Evolutionary conservation across 2,113 vertebrate species (phyloP).

Genomic region (Apus apus): DNA sequence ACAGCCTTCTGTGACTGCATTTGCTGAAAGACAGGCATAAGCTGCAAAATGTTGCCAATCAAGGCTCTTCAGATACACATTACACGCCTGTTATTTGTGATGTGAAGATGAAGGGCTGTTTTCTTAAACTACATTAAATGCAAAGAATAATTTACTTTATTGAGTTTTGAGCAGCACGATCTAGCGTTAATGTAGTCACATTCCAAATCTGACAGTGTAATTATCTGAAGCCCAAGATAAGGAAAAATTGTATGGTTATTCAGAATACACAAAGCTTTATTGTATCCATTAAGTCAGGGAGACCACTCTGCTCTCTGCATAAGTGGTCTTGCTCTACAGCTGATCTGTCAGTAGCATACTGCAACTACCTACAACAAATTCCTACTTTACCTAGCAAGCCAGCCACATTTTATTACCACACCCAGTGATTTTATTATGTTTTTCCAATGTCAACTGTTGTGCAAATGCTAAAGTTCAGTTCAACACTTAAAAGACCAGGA

Average conservation of each 20-base stretch:
- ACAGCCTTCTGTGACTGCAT: not conserved
- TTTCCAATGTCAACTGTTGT: not conserved
- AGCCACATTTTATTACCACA: not conserved
- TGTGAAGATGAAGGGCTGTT: not conserved
- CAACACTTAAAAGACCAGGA: not conserved
- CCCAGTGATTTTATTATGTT: not conserved
- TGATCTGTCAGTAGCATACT: rapidly evolving
- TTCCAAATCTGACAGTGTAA: conserved; percentile 96
- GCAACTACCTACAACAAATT: not conserved
- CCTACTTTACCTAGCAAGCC: not conserved
- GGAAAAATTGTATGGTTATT: conserved; percentile 47
- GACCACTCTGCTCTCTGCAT: not conserved
- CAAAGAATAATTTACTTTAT: conserved; percentile 86
- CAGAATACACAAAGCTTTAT: not conserved
- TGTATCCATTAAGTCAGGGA: not conserved
- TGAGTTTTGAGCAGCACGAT: conserved; percentile 97
- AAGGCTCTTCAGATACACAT: not conserved
- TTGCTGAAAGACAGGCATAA: not conserved
- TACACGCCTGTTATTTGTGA: not conserved
- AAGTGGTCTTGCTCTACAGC: not conserved
- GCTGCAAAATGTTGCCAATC: not conserved
- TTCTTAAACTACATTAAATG: not conserved
- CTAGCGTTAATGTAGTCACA: conserved; percentile 98
- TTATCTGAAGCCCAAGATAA: conserved; percentile 88
- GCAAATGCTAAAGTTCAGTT: conserved; percentile 42